Conservation (phyloP, 2,113 vertebrate species). For the Vulpes vulpes region DNA sequence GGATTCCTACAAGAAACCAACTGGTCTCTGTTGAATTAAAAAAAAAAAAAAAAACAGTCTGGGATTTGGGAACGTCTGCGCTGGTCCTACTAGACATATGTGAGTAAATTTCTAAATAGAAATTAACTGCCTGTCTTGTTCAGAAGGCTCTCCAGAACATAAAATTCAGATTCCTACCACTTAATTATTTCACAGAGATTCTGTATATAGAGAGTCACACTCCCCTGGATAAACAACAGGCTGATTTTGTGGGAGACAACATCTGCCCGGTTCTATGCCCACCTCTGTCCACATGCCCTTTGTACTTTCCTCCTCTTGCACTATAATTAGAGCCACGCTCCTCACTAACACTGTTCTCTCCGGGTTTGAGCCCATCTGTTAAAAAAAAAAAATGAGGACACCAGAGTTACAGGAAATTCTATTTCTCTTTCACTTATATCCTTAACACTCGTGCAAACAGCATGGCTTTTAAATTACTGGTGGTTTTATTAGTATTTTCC, state of each 20-base stretch:
- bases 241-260: background rate
- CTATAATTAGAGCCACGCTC: background rate
- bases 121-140: background rate
- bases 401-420: background rate
- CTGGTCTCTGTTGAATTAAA: background rate
- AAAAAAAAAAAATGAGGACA: background rate
- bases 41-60: background rate
- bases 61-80: background rate
- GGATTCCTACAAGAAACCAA: background rate
- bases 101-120: background rate
- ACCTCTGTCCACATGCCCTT: background rate
- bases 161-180: background rate
- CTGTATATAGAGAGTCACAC: background rate
- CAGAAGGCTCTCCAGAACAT: background rate
- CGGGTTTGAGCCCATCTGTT: too few species aligned
- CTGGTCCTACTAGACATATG: background rate
- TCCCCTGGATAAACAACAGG: background rate
- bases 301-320: background rate
- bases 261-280: background rate
- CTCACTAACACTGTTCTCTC: background rate
- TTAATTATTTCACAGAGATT: constrained; percentile 12
- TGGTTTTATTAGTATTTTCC: background rate
- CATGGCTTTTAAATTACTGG: background rate
- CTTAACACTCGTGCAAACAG: background rate
- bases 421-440: background rate